Base-by-base conservation (phyloP, 2,888 invertebrate species). In the Melinopterus prodromus region DNA sequence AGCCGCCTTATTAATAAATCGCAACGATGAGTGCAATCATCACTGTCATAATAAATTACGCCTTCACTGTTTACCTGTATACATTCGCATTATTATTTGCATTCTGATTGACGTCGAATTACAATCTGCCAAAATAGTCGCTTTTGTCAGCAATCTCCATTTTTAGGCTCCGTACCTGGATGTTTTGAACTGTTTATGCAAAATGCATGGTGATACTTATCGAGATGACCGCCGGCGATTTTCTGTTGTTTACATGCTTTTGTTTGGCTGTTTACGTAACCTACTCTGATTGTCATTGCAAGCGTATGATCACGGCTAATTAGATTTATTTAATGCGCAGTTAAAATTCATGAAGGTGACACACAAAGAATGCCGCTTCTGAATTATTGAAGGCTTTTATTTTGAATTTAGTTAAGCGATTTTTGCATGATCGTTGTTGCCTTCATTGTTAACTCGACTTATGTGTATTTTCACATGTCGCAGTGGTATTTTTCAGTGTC, bases 1-100 rank as follows among this genome's bases (percentile, higher is more conserved):
- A 9, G 12, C 53, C 12, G 7, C 9, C 53, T 53, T 53, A 12
- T 53, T 53, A 53, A 53, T 53, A 53, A 53, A 53, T 53, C 53
- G 53, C 53, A 53, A 6, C 53, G 53, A 53, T 53, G 53, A 53
- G 53, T 53, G 53, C 53, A 12, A 53, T 53, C 53, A 53, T 53
- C 53, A 53, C 53, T 53, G 53, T 53, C 53, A 53, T 53, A 53
- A 53, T 53, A 53, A 53, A 53, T 53, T 53, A 53, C 53, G 53
- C 53, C 53, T 53, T 53, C 53, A 53, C 53, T 53, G 53, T 4
- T 53, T 53, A 53, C 53, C 9, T 53, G 53, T 12, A 53, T 53
- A 53, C 53, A 53, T 53, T 53, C 53, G 12, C 53, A 7, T 53
- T 26, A 26, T 7, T 53, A 53, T 53, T 53, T 53, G 53, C 53